Percentiles rank a stretch among this genome's conserved stretches.
phyloP scores from a whole-genome alignment of 2,113 vertebrate genomes.

The Bufo gargarizans region DNA sequence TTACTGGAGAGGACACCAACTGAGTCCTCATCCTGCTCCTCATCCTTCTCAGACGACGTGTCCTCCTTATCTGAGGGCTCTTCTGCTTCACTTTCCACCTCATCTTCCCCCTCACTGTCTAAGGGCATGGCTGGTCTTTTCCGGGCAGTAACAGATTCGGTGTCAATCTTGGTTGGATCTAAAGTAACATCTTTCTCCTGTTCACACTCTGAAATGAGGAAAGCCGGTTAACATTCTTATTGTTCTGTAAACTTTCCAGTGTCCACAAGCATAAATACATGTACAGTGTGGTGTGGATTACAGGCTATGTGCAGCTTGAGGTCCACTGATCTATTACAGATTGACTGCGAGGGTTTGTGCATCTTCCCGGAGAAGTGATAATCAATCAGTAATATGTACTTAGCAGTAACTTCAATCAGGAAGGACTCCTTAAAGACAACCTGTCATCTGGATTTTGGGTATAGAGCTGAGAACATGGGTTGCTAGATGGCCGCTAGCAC shows the following conservation, averaged over 20 bases:
- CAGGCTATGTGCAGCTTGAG: background rate
- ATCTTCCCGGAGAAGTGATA: background rate
- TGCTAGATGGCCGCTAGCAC: no score
- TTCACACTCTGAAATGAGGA: conserved; percentile 68
- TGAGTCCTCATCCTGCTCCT: conserved; percentile 75
- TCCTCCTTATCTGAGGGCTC: conserved; percentile 72
- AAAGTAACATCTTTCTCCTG: conserved; percentile 75
- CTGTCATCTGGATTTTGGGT: no score
- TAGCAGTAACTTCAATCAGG: no score
- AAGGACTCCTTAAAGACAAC: no score
- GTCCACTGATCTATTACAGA: background rate
- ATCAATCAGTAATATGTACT: background rate
- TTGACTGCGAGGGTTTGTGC: background rate
- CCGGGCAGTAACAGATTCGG: conserved; percentile 74
- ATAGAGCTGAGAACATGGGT: no score
- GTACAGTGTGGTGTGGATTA: background rate
- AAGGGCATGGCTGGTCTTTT: conserved; percentile 83
- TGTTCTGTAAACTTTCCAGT: no score
- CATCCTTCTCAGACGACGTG: conserved; percentile 82
- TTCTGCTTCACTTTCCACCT: conserved; percentile 87
- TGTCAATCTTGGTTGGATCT: conserved; percentile 83
- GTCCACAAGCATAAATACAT: no score
- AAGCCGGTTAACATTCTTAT: background rate
- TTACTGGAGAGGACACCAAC: conserved; percentile 75
- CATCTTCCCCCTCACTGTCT: conserved; percentile 94